phyloP scores from a whole-genome alignment of 2,113 vertebrate species.

The Semicossyphus pulcher region DNA sequence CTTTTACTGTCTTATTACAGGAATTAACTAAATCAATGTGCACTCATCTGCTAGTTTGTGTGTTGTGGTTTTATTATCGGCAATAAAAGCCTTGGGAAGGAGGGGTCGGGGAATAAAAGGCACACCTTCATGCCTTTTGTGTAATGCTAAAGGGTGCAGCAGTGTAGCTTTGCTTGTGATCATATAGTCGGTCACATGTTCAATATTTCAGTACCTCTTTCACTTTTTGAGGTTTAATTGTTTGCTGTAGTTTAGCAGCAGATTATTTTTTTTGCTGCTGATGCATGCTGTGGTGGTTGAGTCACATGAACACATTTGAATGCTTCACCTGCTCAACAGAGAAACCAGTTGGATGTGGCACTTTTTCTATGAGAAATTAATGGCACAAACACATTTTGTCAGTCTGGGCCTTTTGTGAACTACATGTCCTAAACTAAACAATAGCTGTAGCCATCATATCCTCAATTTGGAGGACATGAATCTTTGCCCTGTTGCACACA shows the following conservation, averaged over 20 bases:
- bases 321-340: not conserved
- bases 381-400: not conserved
- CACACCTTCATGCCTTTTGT: slow-evolving; percentile 28
- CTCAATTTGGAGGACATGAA: slow-evolving; percentile 26
- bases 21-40: slow-evolving; percentile 7
- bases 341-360: not conserved
- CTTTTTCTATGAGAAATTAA: slow-evolving; percentile 3
- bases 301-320: not conserved
- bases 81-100: slow-evolving; percentile 4
- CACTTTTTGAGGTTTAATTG: not conserved
- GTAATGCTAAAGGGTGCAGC: slow-evolving; percentile 3
- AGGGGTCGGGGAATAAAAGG: not conserved
- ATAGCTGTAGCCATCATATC: not conserved
- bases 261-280: not conserved
- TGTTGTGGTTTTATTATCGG: slow-evolving; percentile 43
- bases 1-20: slow-evolving; percentile 3
- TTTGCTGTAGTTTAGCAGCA: not conserved
- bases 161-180: not conserved
- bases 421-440: slow-evolving; percentile 1
- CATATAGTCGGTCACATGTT: not conserved
- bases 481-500: slow-evolving; percentile 7
- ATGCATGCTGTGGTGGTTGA: not conserved
- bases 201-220: not conserved
- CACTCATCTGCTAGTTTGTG: slow-evolving; percentile 8
- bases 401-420: not conserved